Conservation (phyloP, 53 echinoderm and acorn worm genomes). For the Henricia sp. region DNA sequence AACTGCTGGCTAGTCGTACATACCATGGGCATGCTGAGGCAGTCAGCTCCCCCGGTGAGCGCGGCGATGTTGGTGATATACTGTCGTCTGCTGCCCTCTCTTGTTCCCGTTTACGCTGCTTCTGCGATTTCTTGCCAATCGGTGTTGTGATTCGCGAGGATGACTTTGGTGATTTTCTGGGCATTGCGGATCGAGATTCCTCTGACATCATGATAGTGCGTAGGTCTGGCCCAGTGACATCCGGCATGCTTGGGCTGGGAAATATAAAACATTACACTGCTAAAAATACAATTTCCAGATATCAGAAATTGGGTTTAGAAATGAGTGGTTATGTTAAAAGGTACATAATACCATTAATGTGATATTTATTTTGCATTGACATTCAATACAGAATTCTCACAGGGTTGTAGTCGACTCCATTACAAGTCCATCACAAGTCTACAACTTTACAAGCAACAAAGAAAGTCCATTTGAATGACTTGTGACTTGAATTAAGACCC, state of each 20-base stretch:
- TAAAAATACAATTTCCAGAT: background rate
- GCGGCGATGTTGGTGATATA: background rate
- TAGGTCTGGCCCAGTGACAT: constrained; percentile 60
- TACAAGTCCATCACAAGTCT: too few species aligned
- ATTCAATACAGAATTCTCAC: too few species aligned
- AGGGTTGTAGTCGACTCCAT: too few species aligned
- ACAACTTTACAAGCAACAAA: too few species aligned
- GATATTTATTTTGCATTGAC: too few species aligned
- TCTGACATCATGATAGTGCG: constrained; percentile 80
- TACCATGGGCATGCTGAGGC: constrained; percentile 71
- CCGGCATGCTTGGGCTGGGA: constrained; percentile 41
- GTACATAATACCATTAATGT: too few species aligned
- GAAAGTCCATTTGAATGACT: too few species aligned
- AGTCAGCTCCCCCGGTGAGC: constrained; percentile 1
- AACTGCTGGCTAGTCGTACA: constrained; percentile 12
- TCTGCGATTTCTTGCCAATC: constrained; percentile 83
- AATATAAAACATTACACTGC: background rate
- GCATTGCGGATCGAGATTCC: constrained; percentile 10
- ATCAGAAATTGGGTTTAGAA: too few species aligned
- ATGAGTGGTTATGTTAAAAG: too few species aligned
- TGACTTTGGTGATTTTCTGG: background rate
- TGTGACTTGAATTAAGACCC: too few species aligned
- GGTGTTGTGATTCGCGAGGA: constrained; percentile 15
- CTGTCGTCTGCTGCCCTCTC: constrained; percentile 45
- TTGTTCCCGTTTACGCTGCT: constrained; percentile 74